Percentiles rank a stretch among this genome's conserved stretches.
Evolutionary conservation across 1,140 invertebrate species (phyloP).

Genomic region (Drosophila orosa): DNA sequence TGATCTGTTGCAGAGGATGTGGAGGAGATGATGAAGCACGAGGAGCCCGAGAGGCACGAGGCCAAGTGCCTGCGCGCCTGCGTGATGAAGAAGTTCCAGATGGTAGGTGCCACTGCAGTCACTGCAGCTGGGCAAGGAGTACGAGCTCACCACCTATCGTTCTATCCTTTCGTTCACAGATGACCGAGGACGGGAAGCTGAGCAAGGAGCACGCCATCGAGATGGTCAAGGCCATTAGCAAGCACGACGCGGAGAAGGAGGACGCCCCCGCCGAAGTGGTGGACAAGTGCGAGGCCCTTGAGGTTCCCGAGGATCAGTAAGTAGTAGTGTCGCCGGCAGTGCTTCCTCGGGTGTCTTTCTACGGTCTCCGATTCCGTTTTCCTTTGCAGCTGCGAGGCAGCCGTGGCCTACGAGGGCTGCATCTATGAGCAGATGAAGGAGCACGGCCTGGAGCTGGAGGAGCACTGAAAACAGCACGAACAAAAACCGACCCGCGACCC

Average conservation of each 20-base stretch:
- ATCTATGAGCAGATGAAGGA: conserved; percentile 61
- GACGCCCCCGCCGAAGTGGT: conserved; percentile 50
- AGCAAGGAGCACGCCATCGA: conserved; percentile 56
- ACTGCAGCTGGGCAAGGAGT: not conserved
- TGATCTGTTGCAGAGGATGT: conserved; percentile 56
- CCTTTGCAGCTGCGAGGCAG: conserved; percentile 57
- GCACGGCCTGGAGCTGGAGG: conserved; percentile 51
- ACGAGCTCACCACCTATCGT: not conserved
- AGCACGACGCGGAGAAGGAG: conserved; percentile 58
- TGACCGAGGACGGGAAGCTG: conserved; percentile 69
- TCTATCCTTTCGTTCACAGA: conserved; percentile 25
- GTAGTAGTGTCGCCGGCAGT: no score
- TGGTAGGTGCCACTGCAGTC: conserved; percentile 54
- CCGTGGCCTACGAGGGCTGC: conserved; percentile 50
- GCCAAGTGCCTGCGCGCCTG: conserved; percentile 71
- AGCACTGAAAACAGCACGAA: conserved; percentile 17
- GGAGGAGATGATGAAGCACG: conserved; percentile 58
- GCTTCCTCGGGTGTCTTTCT: not conserved
- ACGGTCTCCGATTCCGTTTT: not conserved
- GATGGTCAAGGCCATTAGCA: conserved; percentile 50
- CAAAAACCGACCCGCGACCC: not conserved
- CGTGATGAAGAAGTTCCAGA: conserved; percentile 75
- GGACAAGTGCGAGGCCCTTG: conserved; percentile 56
- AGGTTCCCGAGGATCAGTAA: conserved; percentile 72
- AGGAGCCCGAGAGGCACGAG: conserved; percentile 45